Percentiles rank a stretch among this genome's conserved stretches.
Conservation (phyloP, 2,113 vertebrate species). For the Alligator mississippiensis region DNA sequence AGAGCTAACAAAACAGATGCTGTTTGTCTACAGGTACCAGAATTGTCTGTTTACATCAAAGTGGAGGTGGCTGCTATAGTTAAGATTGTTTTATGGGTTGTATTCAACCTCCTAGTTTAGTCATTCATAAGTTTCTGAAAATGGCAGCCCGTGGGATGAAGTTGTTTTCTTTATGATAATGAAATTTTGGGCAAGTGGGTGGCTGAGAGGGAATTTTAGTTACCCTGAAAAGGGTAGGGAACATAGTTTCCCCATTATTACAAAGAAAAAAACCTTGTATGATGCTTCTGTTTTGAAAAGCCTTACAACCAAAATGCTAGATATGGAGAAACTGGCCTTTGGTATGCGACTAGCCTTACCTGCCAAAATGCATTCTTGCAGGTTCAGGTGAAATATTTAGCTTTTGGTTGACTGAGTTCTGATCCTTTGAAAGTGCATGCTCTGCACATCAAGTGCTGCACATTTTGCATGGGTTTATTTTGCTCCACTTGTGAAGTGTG, state of each 20-base stretch:
- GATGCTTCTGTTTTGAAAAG: not conserved
- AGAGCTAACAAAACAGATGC: conserved; percentile 36
- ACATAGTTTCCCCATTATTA: not conserved
- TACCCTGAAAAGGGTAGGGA: not conserved
- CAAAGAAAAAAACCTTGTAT: not conserved
- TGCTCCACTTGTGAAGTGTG: conserved; percentile 19
- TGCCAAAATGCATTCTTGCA: not conserved
- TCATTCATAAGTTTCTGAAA: conserved; percentile 13
- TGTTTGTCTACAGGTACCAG: not conserved
- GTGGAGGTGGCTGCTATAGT: not conserved
- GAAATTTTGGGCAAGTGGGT: not conserved
- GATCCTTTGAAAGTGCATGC: conserved; percentile 16
- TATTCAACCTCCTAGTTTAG: not conserved
- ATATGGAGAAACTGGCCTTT: not conserved
- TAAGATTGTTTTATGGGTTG: not conserved
- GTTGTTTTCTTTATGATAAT: not conserved
- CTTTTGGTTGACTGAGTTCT: conserved; percentile 55
- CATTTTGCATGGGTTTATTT: conserved; percentile 10
- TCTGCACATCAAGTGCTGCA: not conserved
- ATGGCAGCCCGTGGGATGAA: not conserved
- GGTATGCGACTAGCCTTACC: not conserved
- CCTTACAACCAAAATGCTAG: not conserved
- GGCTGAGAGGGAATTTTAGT: not conserved
- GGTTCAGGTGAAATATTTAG: conserved; percentile 33
- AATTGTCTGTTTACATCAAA: not conserved